phyloP scores from a whole-genome alignment of 2,888 invertebrate species.

The Agrochola macilenta region DNA sequence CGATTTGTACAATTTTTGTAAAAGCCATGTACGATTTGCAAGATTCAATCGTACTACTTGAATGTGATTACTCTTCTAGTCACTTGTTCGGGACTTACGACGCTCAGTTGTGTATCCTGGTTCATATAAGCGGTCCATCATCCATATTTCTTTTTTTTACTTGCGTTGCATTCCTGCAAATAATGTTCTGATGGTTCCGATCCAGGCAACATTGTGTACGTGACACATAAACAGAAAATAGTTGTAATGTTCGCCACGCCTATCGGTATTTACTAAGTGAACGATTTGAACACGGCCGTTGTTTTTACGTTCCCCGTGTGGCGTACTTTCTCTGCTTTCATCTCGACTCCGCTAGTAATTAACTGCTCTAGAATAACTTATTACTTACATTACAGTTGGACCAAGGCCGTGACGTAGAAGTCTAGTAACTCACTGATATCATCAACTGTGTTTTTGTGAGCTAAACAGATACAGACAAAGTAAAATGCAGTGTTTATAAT shows the following conservation, averaged over 20 bases:
- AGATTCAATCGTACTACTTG: background rate
- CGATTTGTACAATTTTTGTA: no score
- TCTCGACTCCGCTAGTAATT: slow-evolving; percentile 73
- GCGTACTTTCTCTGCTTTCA: slow-evolving; percentile 82
- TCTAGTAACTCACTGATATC: slow-evolving; percentile 43
- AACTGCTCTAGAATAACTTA: slow-evolving; percentile 75
- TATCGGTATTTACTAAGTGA: slow-evolving; percentile 53
- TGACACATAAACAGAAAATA: slow-evolving; percentile 36
- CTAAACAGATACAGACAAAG: slow-evolving; percentile 7
- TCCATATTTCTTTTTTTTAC: background rate
- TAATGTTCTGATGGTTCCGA: background rate
- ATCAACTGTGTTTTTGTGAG: slow-evolving; percentile 34
- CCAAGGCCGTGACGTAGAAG: slow-evolving; percentile 54
- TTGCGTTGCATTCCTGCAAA: background rate
- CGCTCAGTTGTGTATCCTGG: background rate
- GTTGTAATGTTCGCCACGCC: slow-evolving; percentile 44
- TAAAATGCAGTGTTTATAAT: slow-evolving; percentile 11
- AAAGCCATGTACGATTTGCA: no score
- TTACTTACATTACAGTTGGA: slow-evolving; percentile 63
- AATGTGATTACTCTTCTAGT: background rate
- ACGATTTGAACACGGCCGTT: slow-evolving; percentile 53
- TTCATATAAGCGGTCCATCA: background rate
- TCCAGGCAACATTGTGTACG: slow-evolving; percentile 11
- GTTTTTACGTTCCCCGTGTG: slow-evolving; percentile 56
- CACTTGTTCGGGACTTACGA: background rate